Evolutionary conservation across 2,797 vertebrate genomes (phyloP), one percentile per base, ranked within the genome.

Genomic region (Mormyrops attenuatus): DNA sequence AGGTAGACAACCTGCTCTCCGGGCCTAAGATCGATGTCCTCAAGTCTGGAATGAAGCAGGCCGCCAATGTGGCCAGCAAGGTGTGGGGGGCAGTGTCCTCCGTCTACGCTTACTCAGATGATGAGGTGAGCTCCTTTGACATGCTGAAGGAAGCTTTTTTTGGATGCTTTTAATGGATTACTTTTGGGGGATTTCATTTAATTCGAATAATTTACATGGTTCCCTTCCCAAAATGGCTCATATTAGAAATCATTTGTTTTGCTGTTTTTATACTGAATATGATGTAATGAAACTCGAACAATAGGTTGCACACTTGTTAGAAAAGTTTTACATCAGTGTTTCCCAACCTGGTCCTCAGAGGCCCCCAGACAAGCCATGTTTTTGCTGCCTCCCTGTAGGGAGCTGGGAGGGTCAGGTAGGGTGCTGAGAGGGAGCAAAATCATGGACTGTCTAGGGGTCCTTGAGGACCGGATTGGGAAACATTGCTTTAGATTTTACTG

Each of bases 11-110:
- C 13, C 95, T 99, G 90, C 93, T 99, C 73, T 97, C 98, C 0
- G 98, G 99, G 47, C 98, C 98, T 66, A 99, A 99, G 94, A 98
- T 99, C 0, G 97, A 99, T 91, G 97, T 99, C 91, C 94, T 99
- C 0, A 99, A 97, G 91, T 98, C 97, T 0, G 87, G 99, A 92
- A 97, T 99, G 98, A 99, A 99, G 92, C 98, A 99, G 94, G 98
- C 98, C 0, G 98, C 97, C 11, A 99, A 94, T 13, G 98, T 98
- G 49, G 99, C 98, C 92, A 99, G 97, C 93, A 99, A 99, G 93
- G 91, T 99, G 95, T 99, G 97, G 98, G 98, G 94, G 30, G 97
- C 95, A 0, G 96, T 99, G 53, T 95, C 97, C 0, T 97, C 97
- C 0, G 98, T 97, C 0, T 99, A 99, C 88, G 96, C 85, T 90